Base-by-base conservation (phyloP, 2,797 vertebrate genomes). In the Podargus strigoides region DNA sequence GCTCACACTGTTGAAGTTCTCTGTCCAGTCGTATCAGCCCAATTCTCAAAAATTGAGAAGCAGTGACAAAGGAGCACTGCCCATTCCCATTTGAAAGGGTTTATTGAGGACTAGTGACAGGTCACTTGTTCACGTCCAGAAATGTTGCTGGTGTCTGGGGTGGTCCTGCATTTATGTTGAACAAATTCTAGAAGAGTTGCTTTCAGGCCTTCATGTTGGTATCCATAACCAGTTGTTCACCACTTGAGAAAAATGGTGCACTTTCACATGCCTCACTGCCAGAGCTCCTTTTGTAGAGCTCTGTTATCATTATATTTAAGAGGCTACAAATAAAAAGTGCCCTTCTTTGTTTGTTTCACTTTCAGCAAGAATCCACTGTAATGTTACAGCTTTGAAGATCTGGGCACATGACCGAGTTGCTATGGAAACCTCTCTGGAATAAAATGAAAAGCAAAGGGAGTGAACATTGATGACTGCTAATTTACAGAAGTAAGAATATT, bases 371-470 rank as follows among this genome's bases (percentile, higher is more conserved):
- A 87, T 58, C 28, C 20, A n/a, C 28, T 55, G 7, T 79, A 44
- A 64, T 55, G 36, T 72, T 73, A 74, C 7, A 79, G 13, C 9
- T 89, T 91, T 91, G 64, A 79, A 82, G 84, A 85, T 90, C 22
- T 39, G 79, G 55, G 44, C 70, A 90, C 28, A 30, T 81, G 74
- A 85, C 21, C 55, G 73, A 78, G 64, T 89, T 96, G 70, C 90
- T 95, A 85, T 3, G 7, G 90, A 92, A 93, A 94, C 67, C 69
- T 39, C 52, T 76, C 50, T 83, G 37, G 18, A 93, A 88, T 89
- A 76, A 91, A 96, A 90, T 30, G 5, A 85, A 94, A 85, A 80
- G 24, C n/a, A 92, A 87, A 28, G n/a, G 32, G 36, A 80, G 36
- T 44, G 22, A 78, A 44, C 11, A 52, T 18, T 55, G 60, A 66